phyloP scores from a whole-genome alignment of 2,797 vertebrate genomes.

The Octomys mimax region DNA sequence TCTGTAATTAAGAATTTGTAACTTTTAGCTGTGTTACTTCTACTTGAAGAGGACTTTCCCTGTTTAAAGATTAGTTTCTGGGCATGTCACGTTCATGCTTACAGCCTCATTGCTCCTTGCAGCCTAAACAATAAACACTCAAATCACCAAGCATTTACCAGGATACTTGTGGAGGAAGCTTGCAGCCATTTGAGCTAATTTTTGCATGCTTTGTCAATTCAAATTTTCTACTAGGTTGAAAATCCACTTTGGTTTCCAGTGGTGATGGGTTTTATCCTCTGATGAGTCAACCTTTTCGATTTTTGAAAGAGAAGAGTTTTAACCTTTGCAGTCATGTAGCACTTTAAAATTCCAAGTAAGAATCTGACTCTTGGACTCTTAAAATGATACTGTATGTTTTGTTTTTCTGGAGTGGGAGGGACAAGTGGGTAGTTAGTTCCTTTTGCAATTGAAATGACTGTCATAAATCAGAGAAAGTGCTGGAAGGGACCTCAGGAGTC shows the following conservation, averaged over 20 bases:
- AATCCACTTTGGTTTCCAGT: slow-evolving; percentile 71
- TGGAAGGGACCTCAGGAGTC: background rate
- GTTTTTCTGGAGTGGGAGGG: slow-evolving; percentile 52
- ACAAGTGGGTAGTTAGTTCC: background rate
- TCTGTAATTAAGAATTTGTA: slow-evolving; percentile 72
- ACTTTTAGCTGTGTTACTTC: slow-evolving; percentile 78
- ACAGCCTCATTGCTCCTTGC: slow-evolving; percentile 69
- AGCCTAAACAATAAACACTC: slow-evolving; percentile 66
- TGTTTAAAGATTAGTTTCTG: slow-evolving; percentile 67
- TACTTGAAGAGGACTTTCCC: slow-evolving; percentile 65
- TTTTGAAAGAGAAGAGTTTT: slow-evolving; percentile 67
- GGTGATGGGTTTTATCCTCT: slow-evolving; percentile 71
- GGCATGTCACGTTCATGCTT: slow-evolving; percentile 6
- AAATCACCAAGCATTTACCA: background rate
- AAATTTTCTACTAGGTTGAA: slow-evolving; percentile 75
- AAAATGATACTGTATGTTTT: slow-evolving; percentile 54
- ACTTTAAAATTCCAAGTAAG: slow-evolving; percentile 72
- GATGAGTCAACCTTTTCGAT: slow-evolving; percentile 64
- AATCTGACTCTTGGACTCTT: slow-evolving; percentile 63
- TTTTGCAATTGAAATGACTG: slow-evolving; percentile 36
- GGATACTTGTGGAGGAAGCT: background rate
- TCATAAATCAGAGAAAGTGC: slow-evolving; percentile 41
- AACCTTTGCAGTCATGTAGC: slow-evolving; percentile 13
- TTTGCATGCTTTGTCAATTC: slow-evolving; percentile 74
- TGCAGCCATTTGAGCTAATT: slow-evolving; percentile 60